Base-by-base conservation (phyloP, 2,888 invertebrate species). In the Onchidella celtica region DNA sequence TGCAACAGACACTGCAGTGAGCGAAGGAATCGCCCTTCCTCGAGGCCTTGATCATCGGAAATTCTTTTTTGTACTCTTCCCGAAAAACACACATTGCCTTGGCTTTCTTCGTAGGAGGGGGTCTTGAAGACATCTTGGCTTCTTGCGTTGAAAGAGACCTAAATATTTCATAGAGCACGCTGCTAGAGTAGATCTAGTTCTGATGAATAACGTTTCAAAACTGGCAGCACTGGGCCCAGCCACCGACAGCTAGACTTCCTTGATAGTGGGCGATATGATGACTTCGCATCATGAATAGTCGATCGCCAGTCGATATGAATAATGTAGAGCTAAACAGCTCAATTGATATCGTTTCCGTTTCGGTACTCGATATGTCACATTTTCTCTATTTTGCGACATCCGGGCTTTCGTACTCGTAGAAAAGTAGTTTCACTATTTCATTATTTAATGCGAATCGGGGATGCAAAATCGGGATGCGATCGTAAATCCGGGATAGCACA, bases 21-120 rank as follows among this genome's bases (percentile, higher is more conserved):
- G 66, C 66, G 29, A 66, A 66, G 11, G 11, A n/a, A 32, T 66
- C 66, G 11, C 66, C 66, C 17, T 14, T 66, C 29, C 66, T 66
- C 17, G 66, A 66, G n/a, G 66, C 29, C 34, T 66, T 66, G 29
- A 66, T 66, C 17, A 32, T 32, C 32, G 47, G 47, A 47, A 47
- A 47, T 47, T 47, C 47, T 47, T 47, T 47, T 47, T 6, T 47
- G 47, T 47, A 47, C 17, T 47, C 47, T 17, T 47, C 47, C 47
- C 47, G 47, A 47, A 47, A 47, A 47, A 47, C 47, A 47, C 47
- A 47, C 47, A 47, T 47, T 47, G 47, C 47, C 47, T 47, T 47
- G 47, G 47, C 47, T 47, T 47, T 47, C 47, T 47, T 47, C 17
- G 47, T 17, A 47, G 47, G 47, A 47, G 47, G 47, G 47, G 47